Conservation (phyloP, 2,888 invertebrate species). For the Parnassius glacialis region DNA sequence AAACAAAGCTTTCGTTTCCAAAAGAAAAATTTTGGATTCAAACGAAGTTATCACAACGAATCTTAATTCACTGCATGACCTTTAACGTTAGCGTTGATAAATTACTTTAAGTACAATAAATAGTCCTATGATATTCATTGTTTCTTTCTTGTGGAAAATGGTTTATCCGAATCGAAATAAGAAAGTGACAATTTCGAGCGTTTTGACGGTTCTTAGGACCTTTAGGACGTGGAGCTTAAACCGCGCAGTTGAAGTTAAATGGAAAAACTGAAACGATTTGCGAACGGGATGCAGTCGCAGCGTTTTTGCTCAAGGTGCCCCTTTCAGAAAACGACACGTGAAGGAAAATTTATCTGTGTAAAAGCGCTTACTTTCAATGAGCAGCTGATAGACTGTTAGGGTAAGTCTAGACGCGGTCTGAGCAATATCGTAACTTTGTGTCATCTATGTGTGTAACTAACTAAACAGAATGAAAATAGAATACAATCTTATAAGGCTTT, state of each 20-base stretch:
- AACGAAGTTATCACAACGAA: slow-evolving; percentile 13
- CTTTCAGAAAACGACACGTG: too few relatives aligned
- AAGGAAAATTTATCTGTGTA: too few relatives aligned
- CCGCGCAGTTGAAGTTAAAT: too few relatives aligned
- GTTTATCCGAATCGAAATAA: slow-evolving; percentile 1
- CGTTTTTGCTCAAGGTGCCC: too few relatives aligned
- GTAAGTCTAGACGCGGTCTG: slow-evolving; percentile 38
- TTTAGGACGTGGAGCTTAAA: too few relatives aligned
- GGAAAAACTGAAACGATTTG: too few relatives aligned
- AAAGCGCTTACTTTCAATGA: slow-evolving; percentile 39
- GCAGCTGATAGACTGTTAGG: slow-evolving; percentile 54
- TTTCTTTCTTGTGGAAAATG: slow-evolving; percentile 1
- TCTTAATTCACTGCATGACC: background rate
- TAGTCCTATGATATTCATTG: background rate
- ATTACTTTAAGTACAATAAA: slow-evolving; percentile 2
- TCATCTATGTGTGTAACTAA: background rate
- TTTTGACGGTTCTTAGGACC: slow-evolving; percentile 22
- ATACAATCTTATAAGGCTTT: too few relatives aligned
- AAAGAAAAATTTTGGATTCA: background rate
- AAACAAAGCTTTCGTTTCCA: background rate
- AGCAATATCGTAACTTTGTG: slow-evolving; percentile 21
- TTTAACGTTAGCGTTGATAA: slow-evolving; percentile 10
- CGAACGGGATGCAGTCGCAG: too few relatives aligned
- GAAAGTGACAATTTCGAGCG: slow-evolving; percentile 43
- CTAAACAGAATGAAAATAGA: too few relatives aligned